phyloP scores from a whole-genome alignment of 2,888 invertebrate species.

The Torymus tubicola region DNA sequence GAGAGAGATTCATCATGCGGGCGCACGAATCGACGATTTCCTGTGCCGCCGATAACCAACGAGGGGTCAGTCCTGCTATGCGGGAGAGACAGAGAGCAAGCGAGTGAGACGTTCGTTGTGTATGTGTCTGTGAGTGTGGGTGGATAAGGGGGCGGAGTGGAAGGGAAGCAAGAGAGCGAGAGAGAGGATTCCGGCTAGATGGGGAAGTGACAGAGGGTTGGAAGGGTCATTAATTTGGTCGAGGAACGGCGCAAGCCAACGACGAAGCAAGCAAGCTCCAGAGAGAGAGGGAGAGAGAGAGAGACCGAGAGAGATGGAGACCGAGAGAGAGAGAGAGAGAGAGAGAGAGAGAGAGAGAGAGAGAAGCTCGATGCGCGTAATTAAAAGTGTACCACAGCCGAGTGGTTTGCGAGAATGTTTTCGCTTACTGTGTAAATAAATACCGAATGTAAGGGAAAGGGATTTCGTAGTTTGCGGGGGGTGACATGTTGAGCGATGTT shows the following conservation, averaged over 20 bases:
- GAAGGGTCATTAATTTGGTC: conserved; percentile 24
- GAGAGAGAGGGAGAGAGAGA: background rate
- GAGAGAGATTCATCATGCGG: conserved; percentile 32
- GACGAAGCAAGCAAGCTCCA: too few species aligned
- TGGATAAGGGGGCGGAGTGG: too few species aligned
- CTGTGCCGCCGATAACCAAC: background rate
- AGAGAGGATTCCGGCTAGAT: background rate
- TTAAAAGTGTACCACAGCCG: conserved; percentile 6
- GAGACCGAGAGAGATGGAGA: too few species aligned
- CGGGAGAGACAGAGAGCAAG: too few species aligned
- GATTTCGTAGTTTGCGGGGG: too few species aligned
- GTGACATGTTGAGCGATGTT: too few species aligned
- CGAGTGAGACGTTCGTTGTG: too few species aligned
- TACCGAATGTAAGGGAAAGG: too few species aligned
- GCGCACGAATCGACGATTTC: conserved; percentile 15
- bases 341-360: background rate
- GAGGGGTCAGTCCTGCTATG: too few species aligned
- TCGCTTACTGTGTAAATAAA: background rate
- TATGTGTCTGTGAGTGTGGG: too few species aligned
- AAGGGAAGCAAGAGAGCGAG: background rate
- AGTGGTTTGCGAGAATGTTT: background rate
- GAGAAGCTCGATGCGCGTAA: conserved; percentile 10
- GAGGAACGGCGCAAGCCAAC: background rate
- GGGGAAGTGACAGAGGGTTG: conserved; percentile 7
- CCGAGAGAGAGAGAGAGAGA: conserved; percentile 27